phyloP scores from a whole-genome alignment of 2,888 invertebrate genomes.

The Callinectes sapidus region DNA sequence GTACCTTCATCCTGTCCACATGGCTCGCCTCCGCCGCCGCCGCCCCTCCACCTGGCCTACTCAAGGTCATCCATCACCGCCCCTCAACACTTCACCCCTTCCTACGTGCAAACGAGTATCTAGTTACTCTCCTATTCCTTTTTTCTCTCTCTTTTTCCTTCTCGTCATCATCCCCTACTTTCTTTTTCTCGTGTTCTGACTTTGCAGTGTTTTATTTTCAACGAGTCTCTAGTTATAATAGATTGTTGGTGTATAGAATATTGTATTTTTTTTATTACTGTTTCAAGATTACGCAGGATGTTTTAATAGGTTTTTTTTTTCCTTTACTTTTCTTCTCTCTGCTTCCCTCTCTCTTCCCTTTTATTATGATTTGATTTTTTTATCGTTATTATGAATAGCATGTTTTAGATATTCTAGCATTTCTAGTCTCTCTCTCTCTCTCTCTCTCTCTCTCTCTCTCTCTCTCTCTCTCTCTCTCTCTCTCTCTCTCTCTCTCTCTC shows the following conservation, averaged over 20 bases:
- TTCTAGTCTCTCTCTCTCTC: too few species aligned
- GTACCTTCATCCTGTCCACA: constrained; percentile 15
- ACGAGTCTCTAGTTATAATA: too few species aligned
- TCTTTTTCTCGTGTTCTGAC: not conserved
- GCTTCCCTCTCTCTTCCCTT: not conserved
- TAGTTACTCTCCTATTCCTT: not conserved
- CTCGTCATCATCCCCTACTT: not conserved
- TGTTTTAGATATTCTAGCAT: too few species aligned
- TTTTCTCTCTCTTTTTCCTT: not conserved
- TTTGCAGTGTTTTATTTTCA: too few species aligned
- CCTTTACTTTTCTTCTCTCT: not conserved
- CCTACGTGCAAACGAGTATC: constrained; percentile 6
- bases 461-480: too few species aligned
- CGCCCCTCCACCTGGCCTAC: not conserved
- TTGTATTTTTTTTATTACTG: too few species aligned
- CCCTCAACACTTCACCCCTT: constrained; percentile 21
- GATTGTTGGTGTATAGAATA: too few species aligned
- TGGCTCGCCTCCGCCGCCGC: not conserved
- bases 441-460: too few species aligned
- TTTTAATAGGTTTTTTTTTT: not conserved
- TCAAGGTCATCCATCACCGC: constrained; percentile 23
- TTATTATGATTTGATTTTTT: not conserved
- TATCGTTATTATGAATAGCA: too few species aligned
- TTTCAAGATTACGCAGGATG: too few species aligned
- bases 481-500: not conserved